A percentile compares a stretch with the other conserved stretches of the same genome.
These are phyloP conservation scores for Lottia scabra DNA, from an alignment of 2,888 invertebrate genomes.

Conservation along the genomic window DNA sequence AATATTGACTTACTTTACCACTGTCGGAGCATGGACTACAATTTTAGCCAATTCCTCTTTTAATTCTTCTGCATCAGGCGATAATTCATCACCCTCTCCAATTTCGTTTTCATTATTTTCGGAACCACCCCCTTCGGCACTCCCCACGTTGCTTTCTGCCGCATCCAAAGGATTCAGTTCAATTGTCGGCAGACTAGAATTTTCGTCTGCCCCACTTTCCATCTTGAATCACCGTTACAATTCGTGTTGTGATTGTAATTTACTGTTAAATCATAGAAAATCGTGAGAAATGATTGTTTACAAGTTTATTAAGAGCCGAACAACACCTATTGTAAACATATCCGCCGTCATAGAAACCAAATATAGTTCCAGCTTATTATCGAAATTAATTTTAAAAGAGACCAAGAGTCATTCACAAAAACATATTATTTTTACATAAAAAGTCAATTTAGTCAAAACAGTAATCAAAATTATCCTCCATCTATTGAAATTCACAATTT, in stretches of 20 bases:
- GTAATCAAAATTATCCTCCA: background rate
- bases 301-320: conserved; percentile 29
- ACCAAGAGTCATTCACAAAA: too few relatives aligned
- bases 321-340: conserved; percentile 38
- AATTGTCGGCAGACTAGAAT: background rate
- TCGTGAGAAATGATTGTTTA: background rate
- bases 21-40: conserved; percentile 55
- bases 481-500: too few relatives aligned
- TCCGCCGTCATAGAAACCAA: conserved; percentile 48
- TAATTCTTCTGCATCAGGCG: conserved; percentile 39
- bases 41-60: conserved; percentile 63
- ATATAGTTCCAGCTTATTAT: background rate
- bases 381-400: too few relatives aligned
- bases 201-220: background rate
- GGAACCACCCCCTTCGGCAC: conserved; percentile 30
- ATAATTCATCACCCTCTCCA: conserved; percentile 30
- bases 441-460: background rate
- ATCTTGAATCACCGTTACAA: background rate
- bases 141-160: conserved; percentile 24
- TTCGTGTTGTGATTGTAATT: too few relatives aligned
- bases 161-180: background rate
- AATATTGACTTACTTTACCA: conserved; percentile 35
- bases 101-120: conserved; percentile 39
- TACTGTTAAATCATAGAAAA: too few relatives aligned
- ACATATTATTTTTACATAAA: too few relatives aligned